A percentile compares a stretch with the other conserved stretches of the same genome.
Conservation (phyloP, 2,113 vertebrate genomes). For the Scortum barcoo region DNA sequence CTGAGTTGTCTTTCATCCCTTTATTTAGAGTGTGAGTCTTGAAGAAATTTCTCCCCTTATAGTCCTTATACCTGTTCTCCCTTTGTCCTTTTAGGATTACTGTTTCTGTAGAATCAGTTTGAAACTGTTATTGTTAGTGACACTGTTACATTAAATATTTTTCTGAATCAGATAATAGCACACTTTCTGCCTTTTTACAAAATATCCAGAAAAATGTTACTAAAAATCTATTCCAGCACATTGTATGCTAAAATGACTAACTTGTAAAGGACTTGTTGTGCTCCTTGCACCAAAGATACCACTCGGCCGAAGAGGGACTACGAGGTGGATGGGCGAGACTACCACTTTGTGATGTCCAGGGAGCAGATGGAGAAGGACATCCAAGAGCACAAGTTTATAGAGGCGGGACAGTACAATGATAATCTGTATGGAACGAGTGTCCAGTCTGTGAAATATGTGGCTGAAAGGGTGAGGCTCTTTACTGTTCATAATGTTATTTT, state of each 20-base stretch:
- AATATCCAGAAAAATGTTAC: constrained; percentile 32
- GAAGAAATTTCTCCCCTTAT: not conserved
- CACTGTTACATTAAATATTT: not conserved
- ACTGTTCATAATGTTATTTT: not conserved
- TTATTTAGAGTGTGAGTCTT: constrained; percentile 18
- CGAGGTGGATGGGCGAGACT: constrained; percentile 95
- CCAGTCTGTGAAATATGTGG: constrained; percentile 97
- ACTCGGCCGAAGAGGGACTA: constrained; percentile 95
- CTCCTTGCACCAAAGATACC: constrained; percentile 86
- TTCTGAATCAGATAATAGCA: not conserved
- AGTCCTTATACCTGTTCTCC: too few species aligned
- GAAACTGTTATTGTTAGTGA: not conserved
- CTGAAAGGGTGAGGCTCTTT: constrained; percentile 90
- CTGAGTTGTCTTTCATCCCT: constrained; percentile 16
- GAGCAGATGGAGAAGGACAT: constrained; percentile 99
- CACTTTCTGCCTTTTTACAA: not conserved
- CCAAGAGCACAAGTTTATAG: constrained; percentile 99
- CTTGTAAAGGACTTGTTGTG: not conserved
- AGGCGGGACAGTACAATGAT: constrained; percentile 98
- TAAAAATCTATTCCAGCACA: not conserved
- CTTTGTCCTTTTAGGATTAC: not conserved
- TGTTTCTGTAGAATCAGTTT: not conserved
- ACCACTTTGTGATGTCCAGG: constrained; percentile 96
- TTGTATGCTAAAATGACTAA: not conserved
- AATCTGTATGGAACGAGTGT: constrained; percentile 98